Conservation (phyloP, 1,140 invertebrate species). For the Drosophila rhopaloa region DNA sequence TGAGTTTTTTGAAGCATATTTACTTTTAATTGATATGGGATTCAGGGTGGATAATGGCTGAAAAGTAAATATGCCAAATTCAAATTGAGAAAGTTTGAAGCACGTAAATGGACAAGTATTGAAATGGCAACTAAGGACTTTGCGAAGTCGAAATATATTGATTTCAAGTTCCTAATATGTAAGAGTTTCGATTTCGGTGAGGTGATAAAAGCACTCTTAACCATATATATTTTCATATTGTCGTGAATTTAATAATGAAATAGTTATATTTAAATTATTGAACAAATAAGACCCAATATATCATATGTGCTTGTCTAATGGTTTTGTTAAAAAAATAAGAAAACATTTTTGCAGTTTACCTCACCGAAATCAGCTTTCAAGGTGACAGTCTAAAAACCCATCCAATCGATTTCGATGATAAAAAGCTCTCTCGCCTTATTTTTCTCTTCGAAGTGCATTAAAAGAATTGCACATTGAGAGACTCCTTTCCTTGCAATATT, state of each 20-base stretch:
- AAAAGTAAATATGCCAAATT: slow-evolving; percentile 16
- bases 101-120: neutral
- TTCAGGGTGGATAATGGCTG: slow-evolving; percentile 22
- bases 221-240: no score
- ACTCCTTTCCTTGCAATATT: slow-evolving; percentile 21
- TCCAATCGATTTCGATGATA: slow-evolving; percentile 8
- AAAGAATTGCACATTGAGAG: slow-evolving; percentile 41
- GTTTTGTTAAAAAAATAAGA: no score
- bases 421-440: neutral
- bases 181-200: neutral
- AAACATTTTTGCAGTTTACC: neutral
- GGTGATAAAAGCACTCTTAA: no score
- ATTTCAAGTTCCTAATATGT: slow-evolving; percentile 3
- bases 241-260: no score
- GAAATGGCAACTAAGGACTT: slow-evolving; percentile 2
- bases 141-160: slow-evolving; percentile 1
- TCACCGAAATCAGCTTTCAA: neutral
- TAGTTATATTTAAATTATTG: no score
- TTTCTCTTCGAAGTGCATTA: slow-evolving; percentile 34
- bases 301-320: no score
- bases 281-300: no score
- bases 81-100: slow-evolving; percentile 30
- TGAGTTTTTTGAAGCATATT: slow-evolving; percentile 42
- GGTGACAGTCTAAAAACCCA: neutral
- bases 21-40: slow-evolving; percentile 27